Conservation (phyloP, 2,888 invertebrate genomes). For the Lycia hirtaria region DNA sequence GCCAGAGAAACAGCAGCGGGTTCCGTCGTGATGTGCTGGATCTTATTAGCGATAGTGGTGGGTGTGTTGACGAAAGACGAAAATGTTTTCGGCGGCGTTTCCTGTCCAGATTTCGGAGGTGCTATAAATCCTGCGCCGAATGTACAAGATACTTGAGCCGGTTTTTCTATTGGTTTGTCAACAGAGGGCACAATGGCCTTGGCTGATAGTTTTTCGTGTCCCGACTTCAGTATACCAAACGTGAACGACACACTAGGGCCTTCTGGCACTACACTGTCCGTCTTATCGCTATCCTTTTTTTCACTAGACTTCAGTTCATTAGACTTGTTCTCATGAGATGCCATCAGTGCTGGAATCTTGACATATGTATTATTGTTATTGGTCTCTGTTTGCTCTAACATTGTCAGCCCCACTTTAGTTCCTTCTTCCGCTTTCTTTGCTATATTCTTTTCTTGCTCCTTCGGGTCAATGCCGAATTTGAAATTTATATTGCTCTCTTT, state of each 20-base stretch:
- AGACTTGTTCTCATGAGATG: no score
- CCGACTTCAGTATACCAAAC: constrained; percentile 63
- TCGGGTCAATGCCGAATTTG: constrained; percentile 69
- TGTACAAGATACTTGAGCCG: constrained; percentile 38
- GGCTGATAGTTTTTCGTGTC: not conserved
- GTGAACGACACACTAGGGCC: constrained; percentile 55
- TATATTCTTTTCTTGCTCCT: constrained; percentile 49
- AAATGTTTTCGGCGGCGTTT: not conserved
- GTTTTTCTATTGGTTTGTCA: constrained; percentile 55
- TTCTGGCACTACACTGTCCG: constrained; percentile 38
- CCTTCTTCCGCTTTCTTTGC: constrained; percentile 41
- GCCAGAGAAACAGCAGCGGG: not conserved
- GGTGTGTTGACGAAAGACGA: not conserved
- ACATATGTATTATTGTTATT: constrained; percentile 71
- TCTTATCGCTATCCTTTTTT: constrained; percentile 26
- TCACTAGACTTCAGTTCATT: constrained; percentile 43
- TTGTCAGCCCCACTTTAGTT: constrained; percentile 32
- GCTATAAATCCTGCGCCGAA: not conserved
- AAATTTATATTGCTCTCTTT: constrained; percentile 43
- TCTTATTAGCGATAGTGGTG: not conserved
- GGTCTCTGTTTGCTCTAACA: constrained; percentile 59
- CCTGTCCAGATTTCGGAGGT: not conserved
- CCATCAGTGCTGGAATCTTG: constrained; percentile 24
- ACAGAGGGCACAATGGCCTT: constrained; percentile 15
- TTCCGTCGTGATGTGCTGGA: not conserved